Evolutionary conservation across 2,888 invertebrate species (phyloP).

Genomic region (Phortica magna): DNA sequence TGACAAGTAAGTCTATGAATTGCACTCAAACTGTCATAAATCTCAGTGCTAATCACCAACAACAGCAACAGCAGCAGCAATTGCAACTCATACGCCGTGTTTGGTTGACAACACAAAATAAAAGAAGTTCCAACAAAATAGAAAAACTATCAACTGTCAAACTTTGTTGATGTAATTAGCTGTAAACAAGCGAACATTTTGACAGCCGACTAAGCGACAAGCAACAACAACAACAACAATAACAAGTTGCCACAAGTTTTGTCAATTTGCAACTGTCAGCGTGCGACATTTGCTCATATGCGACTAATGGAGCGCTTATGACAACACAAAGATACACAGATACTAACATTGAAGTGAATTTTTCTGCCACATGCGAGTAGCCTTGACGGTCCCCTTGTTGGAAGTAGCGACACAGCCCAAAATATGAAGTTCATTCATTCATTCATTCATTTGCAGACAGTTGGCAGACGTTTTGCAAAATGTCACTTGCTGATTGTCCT

Average conservation of each 20-base stretch:
- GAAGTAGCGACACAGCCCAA: neutral
- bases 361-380: slow-evolving; percentile 31
- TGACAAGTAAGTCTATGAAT: neutral
- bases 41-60: slow-evolving; percentile 4
- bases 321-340: slow-evolving; percentile 47
- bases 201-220: slow-evolving; percentile 33
- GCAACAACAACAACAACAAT: neutral
- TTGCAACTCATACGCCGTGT: neutral
- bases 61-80: neutral
- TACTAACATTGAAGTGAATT: slow-evolving; percentile 49
- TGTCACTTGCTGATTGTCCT: neutral
- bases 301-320: slow-evolving; percentile 40
- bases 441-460: neutral
- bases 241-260: slow-evolving; percentile 43
- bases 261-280: slow-evolving; percentile 72
- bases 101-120: neutral
- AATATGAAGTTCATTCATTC: neutral
- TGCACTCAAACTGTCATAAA: slow-evolving; percentile 18
- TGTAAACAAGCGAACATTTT: slow-evolving; percentile 42
- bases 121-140: neutral
- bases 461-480: slow-evolving; percentile 1
- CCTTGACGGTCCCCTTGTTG: neutral
- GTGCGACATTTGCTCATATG: slow-evolving; percentile 61
- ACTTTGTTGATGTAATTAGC: slow-evolving; percentile 67
- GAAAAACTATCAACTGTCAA: slow-evolving; percentile 60